Evolutionary conservation across 2,797 vertebrate species (phyloP).

Genomic region (Tenualosa thibaudeaui): DNA sequence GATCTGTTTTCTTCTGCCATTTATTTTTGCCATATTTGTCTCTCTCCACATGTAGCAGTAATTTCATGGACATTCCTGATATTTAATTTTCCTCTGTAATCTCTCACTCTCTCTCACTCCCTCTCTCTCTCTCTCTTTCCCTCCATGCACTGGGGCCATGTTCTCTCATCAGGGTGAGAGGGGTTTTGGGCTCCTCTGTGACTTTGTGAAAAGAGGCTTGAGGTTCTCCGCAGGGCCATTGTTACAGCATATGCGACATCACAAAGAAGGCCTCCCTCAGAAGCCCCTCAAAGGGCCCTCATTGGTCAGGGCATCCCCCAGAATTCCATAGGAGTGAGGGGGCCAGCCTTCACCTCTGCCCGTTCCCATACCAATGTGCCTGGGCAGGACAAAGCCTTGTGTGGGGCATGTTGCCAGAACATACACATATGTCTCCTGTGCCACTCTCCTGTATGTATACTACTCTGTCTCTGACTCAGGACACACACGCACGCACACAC

Average conservation of each 20-base stretch:
- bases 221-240: slow-evolving; percentile 24
- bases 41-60: background rate
- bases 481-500: background rate
- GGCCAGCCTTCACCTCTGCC: background rate
- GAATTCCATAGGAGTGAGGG: background rate
- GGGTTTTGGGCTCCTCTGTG: background rate
- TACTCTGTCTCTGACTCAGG: background rate
- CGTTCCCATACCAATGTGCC: background rate
- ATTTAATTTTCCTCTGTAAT: background rate
- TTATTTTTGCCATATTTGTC: background rate
- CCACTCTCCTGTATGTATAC: background rate
- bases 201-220: background rate
- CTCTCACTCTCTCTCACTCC: background rate
- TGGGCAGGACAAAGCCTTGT: background rate
- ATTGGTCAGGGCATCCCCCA: slow-evolving; percentile 25
- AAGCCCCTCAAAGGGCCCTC: background rate
- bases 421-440: background rate
- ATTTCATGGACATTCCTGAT: background rate
- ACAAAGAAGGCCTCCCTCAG: background rate
- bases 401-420: background rate
- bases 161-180: background rate
- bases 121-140: background rate
- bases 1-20: background rate
- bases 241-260: slow-evolving; percentile 41
- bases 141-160: background rate